These are phyloP conservation scores for Simalia tracyae DNA, from an alignment of 2,797 vertebrate genomes.

Conservation along the genomic window DNA sequence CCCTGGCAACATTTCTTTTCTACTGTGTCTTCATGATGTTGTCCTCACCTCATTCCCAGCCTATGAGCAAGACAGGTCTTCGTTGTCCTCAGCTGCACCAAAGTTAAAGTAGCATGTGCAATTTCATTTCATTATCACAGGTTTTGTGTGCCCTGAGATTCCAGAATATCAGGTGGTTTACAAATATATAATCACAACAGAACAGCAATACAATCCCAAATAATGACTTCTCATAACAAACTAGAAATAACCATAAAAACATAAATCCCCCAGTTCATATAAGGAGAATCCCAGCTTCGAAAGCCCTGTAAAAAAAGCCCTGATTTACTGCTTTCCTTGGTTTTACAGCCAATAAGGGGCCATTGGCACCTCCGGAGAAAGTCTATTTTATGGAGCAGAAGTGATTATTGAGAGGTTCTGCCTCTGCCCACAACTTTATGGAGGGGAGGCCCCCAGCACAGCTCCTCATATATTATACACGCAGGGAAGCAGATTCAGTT, in stretches of 20 bases:
- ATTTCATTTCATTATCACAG: not conserved
- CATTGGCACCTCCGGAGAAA: not conserved
- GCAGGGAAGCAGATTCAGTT: not conserved
- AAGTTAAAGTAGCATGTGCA: not conserved
- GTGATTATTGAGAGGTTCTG: not conserved
- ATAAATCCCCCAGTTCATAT: not conserved
- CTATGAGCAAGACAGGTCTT: not conserved
- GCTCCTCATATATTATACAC: not conserved
- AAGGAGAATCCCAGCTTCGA: not conserved
- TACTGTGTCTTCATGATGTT: not conserved
- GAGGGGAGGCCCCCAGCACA: not conserved
- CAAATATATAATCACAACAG: not conserved
- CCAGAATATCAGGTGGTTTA: not conserved
- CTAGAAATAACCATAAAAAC: not conserved
- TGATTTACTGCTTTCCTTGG: not conserved
- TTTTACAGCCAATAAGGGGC: not conserved
- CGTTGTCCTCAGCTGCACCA: not conserved
- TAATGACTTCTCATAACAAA: not conserved
- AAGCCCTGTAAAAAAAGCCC: not conserved
- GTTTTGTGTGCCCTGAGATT: not conserved
- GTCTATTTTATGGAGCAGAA: not conserved
- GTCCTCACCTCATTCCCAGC: not conserved
- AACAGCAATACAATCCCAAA: not conserved
- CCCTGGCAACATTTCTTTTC: not conserved
- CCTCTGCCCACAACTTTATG: not conserved